Evolutionary conservation across 1,140 invertebrate genomes (phyloP).

Genomic region (Conopomorpha cramerella): DNA sequence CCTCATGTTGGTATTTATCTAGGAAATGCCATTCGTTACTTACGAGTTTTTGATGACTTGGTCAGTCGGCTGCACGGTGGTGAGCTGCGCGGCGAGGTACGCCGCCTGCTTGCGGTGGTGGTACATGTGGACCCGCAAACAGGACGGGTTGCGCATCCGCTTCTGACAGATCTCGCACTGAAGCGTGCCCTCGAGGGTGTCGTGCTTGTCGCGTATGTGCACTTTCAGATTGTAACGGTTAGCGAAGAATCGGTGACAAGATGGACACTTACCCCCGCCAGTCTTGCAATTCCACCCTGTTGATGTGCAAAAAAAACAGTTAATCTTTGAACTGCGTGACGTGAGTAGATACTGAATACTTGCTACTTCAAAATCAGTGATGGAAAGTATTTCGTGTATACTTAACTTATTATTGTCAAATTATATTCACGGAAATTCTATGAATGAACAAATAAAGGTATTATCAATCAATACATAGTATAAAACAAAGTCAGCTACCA

Average conservation of each 20-base stretch:
- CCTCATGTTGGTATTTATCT: background rate
- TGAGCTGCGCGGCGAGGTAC: conserved; percentile 38
- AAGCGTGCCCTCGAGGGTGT: conserved; percentile 54
- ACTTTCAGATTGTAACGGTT: conserved; percentile 66
- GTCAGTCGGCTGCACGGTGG: conserved; percentile 30
- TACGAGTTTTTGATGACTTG: conserved; percentile 10
- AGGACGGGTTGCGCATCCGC: conserved; percentile 63
- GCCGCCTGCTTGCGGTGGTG: conserved; percentile 63
- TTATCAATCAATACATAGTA: no score
- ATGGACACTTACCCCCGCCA: conserved; percentile 61
- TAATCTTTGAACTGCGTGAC: no score
- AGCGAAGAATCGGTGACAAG: conserved; percentile 64
- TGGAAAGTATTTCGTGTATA: no score
- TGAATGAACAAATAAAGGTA: no score
- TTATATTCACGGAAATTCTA: no score
- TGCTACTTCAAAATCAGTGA: no score
- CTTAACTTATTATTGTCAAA: no score
- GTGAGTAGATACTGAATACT: no score
- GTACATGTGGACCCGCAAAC: conserved; percentile 64
- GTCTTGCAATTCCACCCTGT: conserved; percentile 52
- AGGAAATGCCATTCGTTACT: background rate
- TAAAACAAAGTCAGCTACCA: no score
- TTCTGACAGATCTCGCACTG: conserved; percentile 64
- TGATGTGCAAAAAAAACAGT: no score
- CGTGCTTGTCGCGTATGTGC: conserved; percentile 65